A percentile compares a stretch with the other conserved stretches of the same genome.
phyloP scores from a whole-genome alignment of 1,140 invertebrate species.

The Pseudomyrmex pallidus region DNA sequence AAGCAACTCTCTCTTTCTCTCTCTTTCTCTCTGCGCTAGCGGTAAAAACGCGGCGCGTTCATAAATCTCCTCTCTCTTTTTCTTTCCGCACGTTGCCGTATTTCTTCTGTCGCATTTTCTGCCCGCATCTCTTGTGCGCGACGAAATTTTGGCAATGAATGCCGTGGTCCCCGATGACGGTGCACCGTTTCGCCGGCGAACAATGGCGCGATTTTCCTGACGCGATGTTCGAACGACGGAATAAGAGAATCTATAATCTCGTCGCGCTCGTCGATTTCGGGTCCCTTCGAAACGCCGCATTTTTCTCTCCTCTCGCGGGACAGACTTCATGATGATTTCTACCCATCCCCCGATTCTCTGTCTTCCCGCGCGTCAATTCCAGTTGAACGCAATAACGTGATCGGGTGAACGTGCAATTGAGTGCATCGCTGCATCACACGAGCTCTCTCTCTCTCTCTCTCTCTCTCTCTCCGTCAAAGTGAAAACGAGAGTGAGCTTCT shows the following conservation, averaged over 20 bases:
- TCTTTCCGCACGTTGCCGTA: not conserved
- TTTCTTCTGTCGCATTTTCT: not conserved
- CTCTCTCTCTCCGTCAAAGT: no score
- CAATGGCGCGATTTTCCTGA: constrained; percentile 51
- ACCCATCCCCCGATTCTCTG: not conserved
- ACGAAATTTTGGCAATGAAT: constrained; percentile 56
- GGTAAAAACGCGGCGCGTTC: not conserved
- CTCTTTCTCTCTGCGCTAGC: not conserved
- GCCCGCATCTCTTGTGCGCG: constrained; percentile 3
- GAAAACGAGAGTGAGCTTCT: no score
- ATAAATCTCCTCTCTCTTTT: constrained; percentile 10
- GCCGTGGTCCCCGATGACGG: constrained; percentile 20
- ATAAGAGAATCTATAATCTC: constrained; percentile 43
- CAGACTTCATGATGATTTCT: constrained; percentile 37
- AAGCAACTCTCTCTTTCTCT: no score
- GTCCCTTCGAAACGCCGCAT: not conserved
- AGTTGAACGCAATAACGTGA: not conserved
- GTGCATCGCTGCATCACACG: not conserved
- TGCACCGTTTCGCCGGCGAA: constrained; percentile 7
- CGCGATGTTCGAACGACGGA: constrained; percentile 35
- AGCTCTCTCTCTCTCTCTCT: no score
- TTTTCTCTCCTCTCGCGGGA: not conserved
- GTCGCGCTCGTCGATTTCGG: constrained; percentile 23
- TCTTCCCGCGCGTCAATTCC: not conserved
- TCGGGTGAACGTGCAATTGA: not conserved